Evolutionary conservation across 92 coral and sea anemone genomes (phyloP).

Genomic region (Phymanthus crucifer): DNA sequence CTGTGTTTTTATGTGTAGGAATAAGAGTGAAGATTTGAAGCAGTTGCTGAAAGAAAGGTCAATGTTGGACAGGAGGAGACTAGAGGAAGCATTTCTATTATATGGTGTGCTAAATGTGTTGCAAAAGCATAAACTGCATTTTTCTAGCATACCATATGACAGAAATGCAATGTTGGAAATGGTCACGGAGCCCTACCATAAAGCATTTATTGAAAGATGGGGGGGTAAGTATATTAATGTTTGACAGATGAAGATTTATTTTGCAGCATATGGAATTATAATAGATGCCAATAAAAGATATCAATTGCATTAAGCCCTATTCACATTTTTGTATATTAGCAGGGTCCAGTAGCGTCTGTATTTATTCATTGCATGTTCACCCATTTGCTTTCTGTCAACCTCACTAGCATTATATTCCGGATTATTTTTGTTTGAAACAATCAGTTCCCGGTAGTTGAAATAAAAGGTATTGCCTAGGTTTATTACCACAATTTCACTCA

Average conservation of each 20-base stretch:
- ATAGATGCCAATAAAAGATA: too few relatives aligned
- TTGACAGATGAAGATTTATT: neutral
- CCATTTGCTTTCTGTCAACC: too few relatives aligned
- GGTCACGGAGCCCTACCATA: neutral
- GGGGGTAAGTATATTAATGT: neutral
- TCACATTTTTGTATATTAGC: too few relatives aligned
- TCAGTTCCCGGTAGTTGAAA: neutral
- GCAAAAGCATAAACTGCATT: neutral
- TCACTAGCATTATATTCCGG: too few relatives aligned
- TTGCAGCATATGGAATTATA: neutral
- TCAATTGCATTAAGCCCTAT: too few relatives aligned
- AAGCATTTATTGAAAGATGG: neutral
- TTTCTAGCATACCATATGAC: neutral
- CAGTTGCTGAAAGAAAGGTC: neutral
- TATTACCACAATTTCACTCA: too few relatives aligned
- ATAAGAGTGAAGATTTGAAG: neutral
- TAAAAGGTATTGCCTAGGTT: neutral
- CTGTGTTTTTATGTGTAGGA: neutral
- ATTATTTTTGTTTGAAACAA: too few relatives aligned
- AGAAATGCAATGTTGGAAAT: neutral
- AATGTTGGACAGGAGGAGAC: neutral
- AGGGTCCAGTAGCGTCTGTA: too few relatives aligned
- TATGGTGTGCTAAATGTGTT: neutral
- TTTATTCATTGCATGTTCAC: too few relatives aligned
- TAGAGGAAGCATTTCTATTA: neutral